Percentiles rank a stretch among this genome's conserved stretches.
Evolutionary conservation across 2,113 vertebrate species (phyloP).

Genomic region (Emydura subglobosa): DNA sequence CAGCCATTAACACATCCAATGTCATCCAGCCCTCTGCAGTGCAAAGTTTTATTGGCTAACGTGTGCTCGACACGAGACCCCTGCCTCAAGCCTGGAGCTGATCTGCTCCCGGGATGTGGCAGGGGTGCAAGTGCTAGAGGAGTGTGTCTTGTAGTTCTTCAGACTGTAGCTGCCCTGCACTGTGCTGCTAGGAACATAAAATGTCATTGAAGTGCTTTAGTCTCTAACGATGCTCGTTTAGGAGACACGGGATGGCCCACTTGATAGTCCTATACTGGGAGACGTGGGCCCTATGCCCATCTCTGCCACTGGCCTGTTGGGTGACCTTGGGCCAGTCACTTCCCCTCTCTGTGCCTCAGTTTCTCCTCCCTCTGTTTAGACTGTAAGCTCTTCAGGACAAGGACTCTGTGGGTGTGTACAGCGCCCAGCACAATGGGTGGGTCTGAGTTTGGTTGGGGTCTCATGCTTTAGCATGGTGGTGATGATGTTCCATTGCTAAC

Average conservation of each 20-base stretch:
- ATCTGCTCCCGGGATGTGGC: not conserved
- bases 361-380: not conserved
- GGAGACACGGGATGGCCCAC: not conserved
- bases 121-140: not conserved
- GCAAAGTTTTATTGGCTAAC: conserved; percentile 43
- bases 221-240: too few relatives aligned
- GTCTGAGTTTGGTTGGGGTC: not conserved
- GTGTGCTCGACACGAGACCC: not conserved
- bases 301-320: not conserved
- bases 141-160: not conserved
- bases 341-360: not conserved
- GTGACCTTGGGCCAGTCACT: not conserved
- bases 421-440: not conserved
- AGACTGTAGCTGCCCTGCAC: not conserved
- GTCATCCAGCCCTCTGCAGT: not conserved
- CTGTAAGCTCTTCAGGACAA: not conserved
- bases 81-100: not conserved
- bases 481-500: not conserved
- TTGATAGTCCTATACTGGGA: not conserved
- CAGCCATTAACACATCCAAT: conserved; percentile 58
- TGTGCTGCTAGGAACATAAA: not conserved
- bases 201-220: not conserved
- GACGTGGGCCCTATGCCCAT: not conserved
- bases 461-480: not conserved
- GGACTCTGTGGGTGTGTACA: not conserved